phyloP scores from a whole-genome alignment of 2,888 invertebrate species.

The Stenchaetothrips biformis region DNA sequence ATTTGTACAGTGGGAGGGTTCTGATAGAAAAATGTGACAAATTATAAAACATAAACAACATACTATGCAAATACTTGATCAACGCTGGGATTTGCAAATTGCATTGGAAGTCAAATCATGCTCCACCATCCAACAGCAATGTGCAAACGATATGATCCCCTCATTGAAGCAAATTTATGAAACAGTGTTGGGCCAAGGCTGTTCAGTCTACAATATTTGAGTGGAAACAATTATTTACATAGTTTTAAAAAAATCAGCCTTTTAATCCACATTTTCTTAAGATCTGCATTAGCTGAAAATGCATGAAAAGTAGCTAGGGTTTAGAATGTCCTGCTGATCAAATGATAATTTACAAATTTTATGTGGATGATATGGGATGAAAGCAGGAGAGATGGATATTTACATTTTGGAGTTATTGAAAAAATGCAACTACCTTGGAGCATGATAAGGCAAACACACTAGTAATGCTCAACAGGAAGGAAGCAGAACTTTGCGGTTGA shows the following conservation, averaged over 20 bases:
- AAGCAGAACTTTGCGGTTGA: not conserved
- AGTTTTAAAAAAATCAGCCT: conserved; percentile 1
- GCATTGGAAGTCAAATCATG: not conserved
- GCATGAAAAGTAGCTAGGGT: conserved; percentile 7
- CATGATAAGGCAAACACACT: not conserved
- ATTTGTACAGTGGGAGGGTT: conserved; percentile 14
- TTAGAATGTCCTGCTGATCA: not conserved
- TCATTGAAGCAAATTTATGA: not conserved
- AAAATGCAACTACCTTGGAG: not conserved
- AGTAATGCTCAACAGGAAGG: not conserved
- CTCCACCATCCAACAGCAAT: not conserved
- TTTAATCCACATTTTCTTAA: not conserved
- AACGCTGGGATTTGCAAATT: not conserved
- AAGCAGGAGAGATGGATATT: not conserved
- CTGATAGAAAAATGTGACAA: not conserved
- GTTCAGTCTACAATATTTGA: conserved; percentile 18
- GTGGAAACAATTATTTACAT: conserved; percentile 17
- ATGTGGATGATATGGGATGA: not conserved
- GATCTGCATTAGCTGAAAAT: conserved; percentile 8
- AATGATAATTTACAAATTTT: not conserved
- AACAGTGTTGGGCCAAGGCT: conserved; percentile 2
- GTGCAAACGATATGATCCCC: not conserved
- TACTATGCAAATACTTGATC: not conserved
- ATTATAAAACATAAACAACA: not conserved
- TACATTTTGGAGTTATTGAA: not conserved